phyloP scores from a whole-genome alignment of 2,797 vertebrate genomes.

The Megaceryle alcyon region DNA sequence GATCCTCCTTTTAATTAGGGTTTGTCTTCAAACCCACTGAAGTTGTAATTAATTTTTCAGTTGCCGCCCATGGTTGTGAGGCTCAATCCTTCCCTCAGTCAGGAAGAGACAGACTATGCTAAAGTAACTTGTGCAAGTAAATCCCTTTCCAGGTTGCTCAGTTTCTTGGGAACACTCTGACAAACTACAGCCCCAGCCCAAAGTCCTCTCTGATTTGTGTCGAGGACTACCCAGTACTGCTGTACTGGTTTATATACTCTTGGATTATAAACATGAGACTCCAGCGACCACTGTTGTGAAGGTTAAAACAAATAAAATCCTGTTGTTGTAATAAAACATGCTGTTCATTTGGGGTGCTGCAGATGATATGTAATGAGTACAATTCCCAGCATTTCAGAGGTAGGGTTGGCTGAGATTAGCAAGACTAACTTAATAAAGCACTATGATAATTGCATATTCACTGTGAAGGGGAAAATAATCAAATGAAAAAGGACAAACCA shows the following conservation, averaged over 20 bases:
- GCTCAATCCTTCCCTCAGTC: not conserved
- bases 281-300: fast-evolving
- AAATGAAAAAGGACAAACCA: constrained; percentile 77
- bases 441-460: not conserved
- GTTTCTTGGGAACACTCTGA: not conserved
- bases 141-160: not conserved
- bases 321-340: not conserved
- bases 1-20: not conserved
- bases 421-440: not conserved
- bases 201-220: not conserved
- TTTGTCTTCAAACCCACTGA: not conserved
- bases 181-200: not conserved
- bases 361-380: fast-evolving
- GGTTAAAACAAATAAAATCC: not conserved
- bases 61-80: not conserved
- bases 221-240: fast-evolving
- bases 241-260: not conserved
- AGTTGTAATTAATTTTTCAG: not conserved
- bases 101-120: fast-evolving
- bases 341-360: not conserved
- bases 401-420: not conserved
- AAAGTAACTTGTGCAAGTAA: not conserved
- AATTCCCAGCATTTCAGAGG: constrained; percentile 17
- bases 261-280: not conserved
- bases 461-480: constrained; percentile 4